Percentiles rank a stretch among this genome's conserved stretches.
phyloP scores from a whole-genome alignment of 2,888 invertebrate species.

The Hirtodrosophila trivittata region DNA sequence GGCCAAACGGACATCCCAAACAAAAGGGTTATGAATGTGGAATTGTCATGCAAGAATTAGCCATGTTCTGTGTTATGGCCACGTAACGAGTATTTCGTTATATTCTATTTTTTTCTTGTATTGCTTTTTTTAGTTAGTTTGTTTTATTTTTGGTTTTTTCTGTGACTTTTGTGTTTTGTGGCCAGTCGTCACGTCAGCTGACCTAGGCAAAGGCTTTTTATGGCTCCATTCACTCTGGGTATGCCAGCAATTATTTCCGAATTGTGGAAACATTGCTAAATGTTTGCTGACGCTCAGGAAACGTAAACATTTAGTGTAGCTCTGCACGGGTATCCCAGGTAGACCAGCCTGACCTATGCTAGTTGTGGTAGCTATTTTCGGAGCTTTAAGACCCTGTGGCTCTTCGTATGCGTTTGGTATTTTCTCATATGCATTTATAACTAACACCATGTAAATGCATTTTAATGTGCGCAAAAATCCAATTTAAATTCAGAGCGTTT shows the following conservation, averaged over 20 bases:
- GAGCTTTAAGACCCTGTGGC: conserved; percentile 19
- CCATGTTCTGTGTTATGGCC: conserved; percentile 74
- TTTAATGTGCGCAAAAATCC: conserved; percentile 82
- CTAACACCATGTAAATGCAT: conserved; percentile 76
- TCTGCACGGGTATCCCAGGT: conserved; percentile 3
- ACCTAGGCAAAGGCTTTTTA: conserved; percentile 56
- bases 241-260: conserved; percentile 70
- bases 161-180: conserved; percentile 35
- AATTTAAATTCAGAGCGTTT: conserved; percentile 83
- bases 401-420: neutral
- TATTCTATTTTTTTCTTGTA: conserved; percentile 35
- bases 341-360: no score
- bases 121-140: conserved; percentile 11
- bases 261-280: conserved; percentile 67
- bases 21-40: conserved; percentile 82
- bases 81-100: conserved; percentile 66
- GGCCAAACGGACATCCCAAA: conserved; percentile 48
- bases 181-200: conserved; percentile 66
- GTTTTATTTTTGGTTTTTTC: conserved; percentile 12
- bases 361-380: neutral
- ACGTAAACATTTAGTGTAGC: conserved; percentile 75
- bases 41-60: conserved; percentile 83
- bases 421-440: conserved; percentile 76
- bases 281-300: conserved; percentile 77
- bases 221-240: conserved; percentile 52